Base-by-base conservation (phyloP, 2,888 invertebrate genomes). In the Epiblema foenella region DNA sequence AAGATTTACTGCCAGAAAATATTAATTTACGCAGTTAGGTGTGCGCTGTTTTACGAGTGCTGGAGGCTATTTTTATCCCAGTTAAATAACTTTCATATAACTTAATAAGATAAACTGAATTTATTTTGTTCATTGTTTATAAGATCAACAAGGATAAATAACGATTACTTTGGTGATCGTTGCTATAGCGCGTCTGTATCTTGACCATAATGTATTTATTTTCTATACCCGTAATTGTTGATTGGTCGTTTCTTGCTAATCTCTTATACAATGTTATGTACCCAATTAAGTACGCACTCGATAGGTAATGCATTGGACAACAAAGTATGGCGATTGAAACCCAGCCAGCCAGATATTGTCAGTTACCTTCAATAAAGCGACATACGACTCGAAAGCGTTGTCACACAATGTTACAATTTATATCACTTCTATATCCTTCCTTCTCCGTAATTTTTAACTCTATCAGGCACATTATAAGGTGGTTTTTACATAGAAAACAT, bases 1-100 rank as follows among this genome's bases (percentile, higher is more conserved):
- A 59, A 65, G 58, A 65, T 69, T 69, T 69, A 69, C 29, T 65
- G n/a, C 51, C 52, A 59, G 33, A 69, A 59, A 69, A 69, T 64
- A 69, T 65, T 64, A 69, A 52, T 63, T 69, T 69, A 69, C 58
- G 52, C 29, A 39, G 39, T 57, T 58, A 63, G 69, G 49, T 46
- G 20, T 10, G n/a, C 15, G 52, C 39, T 52, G 29, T 42, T 42
- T 18, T 20, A 15, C 15, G 52, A 54, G 39, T 20, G 15, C 52
- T n/a, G n/a, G 39, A 63, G 15, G 33, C 17, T 57, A 18, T 64
- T 54, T 64, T 64, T 64, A 39, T 12, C 7, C 11, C 2, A 9
- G 39, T 24, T 52, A 33, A 52, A 64, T 39, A 54, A 64, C n/a
- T 39, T 52, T 60, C 4, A 5, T 42, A 5, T 39, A 5, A 15